Percentiles rank a stretch among this genome's conserved stretches.
Evolutionary conservation across 2,113 vertebrate species (phyloP).

Genomic region (Anguilla japonica): DNA sequence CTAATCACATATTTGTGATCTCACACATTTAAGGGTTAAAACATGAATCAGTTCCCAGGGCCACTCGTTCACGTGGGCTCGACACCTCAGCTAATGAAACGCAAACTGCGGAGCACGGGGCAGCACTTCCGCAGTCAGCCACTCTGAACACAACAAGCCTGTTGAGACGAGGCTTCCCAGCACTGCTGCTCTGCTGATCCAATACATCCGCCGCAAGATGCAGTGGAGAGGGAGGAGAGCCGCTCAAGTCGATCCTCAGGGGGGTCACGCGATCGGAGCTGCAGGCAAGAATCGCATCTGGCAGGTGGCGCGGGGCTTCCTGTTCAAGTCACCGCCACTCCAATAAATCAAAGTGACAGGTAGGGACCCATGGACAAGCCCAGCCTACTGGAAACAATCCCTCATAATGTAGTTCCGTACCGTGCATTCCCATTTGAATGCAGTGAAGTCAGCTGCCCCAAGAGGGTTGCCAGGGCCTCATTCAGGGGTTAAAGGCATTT

Average conservation of each 20-base stretch:
- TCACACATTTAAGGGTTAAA: neutral
- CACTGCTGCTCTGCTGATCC: neutral
- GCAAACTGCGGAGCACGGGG: neutral
- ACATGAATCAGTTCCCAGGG: neutral
- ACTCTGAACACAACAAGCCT: neutral
- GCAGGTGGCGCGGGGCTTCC: neutral
- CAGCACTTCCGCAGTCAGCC: neutral
- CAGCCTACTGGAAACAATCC: slow-evolving; percentile 15
- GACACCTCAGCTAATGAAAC: neutral
- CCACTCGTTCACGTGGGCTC: neutral
- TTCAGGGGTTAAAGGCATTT: neutral
- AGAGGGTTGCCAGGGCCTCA: neutral
- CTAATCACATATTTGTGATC: no score
- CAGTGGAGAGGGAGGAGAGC: neutral
- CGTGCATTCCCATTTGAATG: neutral
- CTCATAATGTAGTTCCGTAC: slow-evolving; percentile 15
- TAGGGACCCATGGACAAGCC: slow-evolving; percentile 2
- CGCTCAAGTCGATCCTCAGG: neutral
- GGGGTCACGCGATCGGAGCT: neutral
- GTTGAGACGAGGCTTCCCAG: neutral
- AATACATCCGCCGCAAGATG: neutral
- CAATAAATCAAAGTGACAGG: slow-evolving; percentile 32
- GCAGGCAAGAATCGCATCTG: slow-evolving; percentile 1
- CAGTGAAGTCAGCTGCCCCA: neutral
- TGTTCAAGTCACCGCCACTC: neutral